These are phyloP conservation scores for Thomomys bottae DNA, from an alignment of 2,113 vertebrate genomes.

Conservation along the genomic window DNA sequence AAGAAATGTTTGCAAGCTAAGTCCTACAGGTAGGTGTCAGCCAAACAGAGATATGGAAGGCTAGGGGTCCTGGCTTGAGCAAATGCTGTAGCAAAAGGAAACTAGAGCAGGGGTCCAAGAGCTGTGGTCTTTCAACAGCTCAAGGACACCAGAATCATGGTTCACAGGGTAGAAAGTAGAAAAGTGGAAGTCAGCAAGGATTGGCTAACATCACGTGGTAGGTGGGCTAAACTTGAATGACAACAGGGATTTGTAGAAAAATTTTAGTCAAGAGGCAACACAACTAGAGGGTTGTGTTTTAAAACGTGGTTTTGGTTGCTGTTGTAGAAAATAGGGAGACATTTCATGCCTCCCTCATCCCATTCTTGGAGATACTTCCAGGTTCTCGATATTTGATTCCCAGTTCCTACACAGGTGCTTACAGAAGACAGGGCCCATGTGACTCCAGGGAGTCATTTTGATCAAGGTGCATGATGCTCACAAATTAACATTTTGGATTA, in stretches of 20 bases:
- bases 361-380: too few species aligned
- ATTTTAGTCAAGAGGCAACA: not conserved
- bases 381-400: not conserved
- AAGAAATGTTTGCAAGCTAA: not conserved
- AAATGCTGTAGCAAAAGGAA: not conserved
- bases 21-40: not conserved
- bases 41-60: not conserved
- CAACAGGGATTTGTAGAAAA: not conserved
- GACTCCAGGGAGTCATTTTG: not conserved
- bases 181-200: not conserved
- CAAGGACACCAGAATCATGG: not conserved
- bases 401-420: not conserved
- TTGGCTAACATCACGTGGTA: not conserved
- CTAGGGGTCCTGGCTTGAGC: not conserved
- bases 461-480: not conserved
- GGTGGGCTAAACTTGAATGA: not conserved
- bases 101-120: not conserved
- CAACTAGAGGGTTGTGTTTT: not conserved
- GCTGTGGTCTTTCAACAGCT: not conserved
- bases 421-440: not conserved
- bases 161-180: not conserved
- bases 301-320: not conserved
- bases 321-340: not conserved
- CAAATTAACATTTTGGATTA: too few species aligned
- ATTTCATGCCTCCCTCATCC: too few species aligned